Evolutionary conservation across 2,797 vertebrate genomes (phyloP), one percentile per base, ranked within the genome.

Genomic region (Tokudaia muenninki): DNA sequence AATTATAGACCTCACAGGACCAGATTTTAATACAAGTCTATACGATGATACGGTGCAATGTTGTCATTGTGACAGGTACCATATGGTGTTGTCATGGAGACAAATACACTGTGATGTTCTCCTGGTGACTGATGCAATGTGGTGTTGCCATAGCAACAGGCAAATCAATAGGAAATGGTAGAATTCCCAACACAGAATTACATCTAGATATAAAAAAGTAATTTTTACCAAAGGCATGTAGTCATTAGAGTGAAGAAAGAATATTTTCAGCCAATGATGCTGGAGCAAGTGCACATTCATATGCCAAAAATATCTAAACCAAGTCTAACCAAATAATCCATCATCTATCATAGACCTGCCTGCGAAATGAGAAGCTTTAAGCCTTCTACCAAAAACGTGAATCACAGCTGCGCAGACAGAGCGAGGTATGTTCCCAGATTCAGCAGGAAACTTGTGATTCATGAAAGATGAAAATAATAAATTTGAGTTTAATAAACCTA

Each of bases 141-240:
- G 55, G 10, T 3, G 0, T 19, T 70, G 26, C 37, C 7, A 6
- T 1, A 44, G 47, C 3, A 37, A 37, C 0, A 21, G 34, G n/a
- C n/a, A 86, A 74, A 63, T 44, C 41, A 47, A 26, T 37, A 65
- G 31, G 8, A 37, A 17, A 44, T 1, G 17, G 10, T 0, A 9
- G 16, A 10, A 22, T n/a, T 17, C 19, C 41, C 22, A 57, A 90
- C 1, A 29, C 0, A 2, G 4, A 74, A 7, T 17, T 7, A 6
- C 26, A 3, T n/a, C 14, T 67, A 24, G 82, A 52, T 10, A 0
- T 1, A 0, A 17, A 37, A 1, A 26, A 41, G 8, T 26, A 61
- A 67, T 16, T 67, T 52, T 34, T 21, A 4, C 17, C 44, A 37
- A 34, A 81, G 34, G 9, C 21, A 3, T 31, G 4, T 26, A 16